Evolutionary conservation across 2,113 vertebrate species (phyloP), one percentile per base, ranked within the genome.

Genomic region (Lampris megalopsis): DNA sequence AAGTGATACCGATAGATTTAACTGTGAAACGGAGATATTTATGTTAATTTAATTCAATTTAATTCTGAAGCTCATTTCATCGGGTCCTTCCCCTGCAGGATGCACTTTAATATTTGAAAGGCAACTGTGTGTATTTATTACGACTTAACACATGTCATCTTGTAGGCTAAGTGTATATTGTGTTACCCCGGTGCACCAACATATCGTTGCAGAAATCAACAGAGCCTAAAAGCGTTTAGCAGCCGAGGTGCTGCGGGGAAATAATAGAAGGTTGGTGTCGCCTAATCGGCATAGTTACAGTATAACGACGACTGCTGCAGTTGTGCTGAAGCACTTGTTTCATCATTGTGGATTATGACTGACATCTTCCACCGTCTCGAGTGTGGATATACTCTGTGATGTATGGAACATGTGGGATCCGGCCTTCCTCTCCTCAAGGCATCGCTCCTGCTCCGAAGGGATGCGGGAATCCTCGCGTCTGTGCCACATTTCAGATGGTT

Each of bases 261-360:
- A 68, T 62, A 82, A 74, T 69, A 6, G 37, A 59, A 67, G 52
- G 59, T 49, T 63, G 66, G 77, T 62, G 53, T 71, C 35, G 71
- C 54, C 43, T 73, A 85, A 89, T 86, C 80, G 67, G 52, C 64
- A 41, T 80, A 83, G 88, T 91, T 79, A 81, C 53, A 57, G 35
- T 67, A 36, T 63, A 79, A 76, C 63, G 59, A 72, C 45, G 78
- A 71, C 6, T 13, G 36, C 45, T 58, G 54, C 77, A 83, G 79
- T 86, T 24, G 82, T 60, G 65, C 48, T 41, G 54, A 69, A 43
- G 53, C 37, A 42, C 4, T 70, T 66, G 40, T 64, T 13, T 79
- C 52, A 57, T 3, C 13, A 49, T 50, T n/a, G 38, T 63, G 45
- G 37, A 60, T 74, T 24, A 49, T 78, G 67, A 89, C 66, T 57